A percentile compares a stretch with the other conserved stretches of the same genome.
phyloP scores from a whole-genome alignment of 2,888 invertebrate genomes.

The Drosophila ustulata region DNA sequence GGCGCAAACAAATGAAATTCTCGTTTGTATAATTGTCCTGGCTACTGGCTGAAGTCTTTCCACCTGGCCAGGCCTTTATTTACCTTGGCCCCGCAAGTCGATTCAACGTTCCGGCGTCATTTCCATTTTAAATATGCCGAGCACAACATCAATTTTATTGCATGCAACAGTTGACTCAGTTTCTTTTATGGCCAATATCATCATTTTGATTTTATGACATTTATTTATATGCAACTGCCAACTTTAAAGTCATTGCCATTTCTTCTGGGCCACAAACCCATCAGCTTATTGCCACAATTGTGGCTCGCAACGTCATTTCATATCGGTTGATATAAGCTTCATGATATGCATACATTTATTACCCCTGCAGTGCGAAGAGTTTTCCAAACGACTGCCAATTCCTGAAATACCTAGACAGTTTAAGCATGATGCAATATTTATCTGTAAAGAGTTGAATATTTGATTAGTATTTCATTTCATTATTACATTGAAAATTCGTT shows the following conservation, averaged over 20 bases:
- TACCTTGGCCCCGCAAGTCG: neutral
- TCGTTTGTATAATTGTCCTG: slow-evolving; percentile 55
- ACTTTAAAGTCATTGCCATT: slow-evolving; percentile 25
- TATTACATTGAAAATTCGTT: too few species aligned
- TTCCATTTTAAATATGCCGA: slow-evolving; percentile 32
- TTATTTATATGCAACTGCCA: slow-evolving; percentile 19
- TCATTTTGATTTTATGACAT: slow-evolving; percentile 53
- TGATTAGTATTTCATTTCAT: too few species aligned
- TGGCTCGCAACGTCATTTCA: neutral
- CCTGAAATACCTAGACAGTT: neutral
- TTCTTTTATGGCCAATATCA: slow-evolving; percentile 19
- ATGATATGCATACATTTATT: neutral
- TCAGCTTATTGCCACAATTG: slow-evolving; percentile 10
- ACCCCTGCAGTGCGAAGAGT: neutral
- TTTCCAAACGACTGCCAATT: neutral
- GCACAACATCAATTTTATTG: slow-evolving; percentile 37
- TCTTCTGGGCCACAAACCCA: slow-evolving; percentile 6
- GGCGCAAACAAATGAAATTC: slow-evolving; percentile 46
- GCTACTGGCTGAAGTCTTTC: neutral
- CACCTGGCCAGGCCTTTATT: slow-evolving; percentile 27
- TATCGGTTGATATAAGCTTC: neutral
- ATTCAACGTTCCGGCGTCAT: neutral
- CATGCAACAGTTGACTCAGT: slow-evolving; percentile 53
- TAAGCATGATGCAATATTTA: neutral
- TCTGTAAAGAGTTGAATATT: neutral